Base-by-base conservation (phyloP, 2,113 vertebrate species). In the Ceuthmochares aereus region DNA sequence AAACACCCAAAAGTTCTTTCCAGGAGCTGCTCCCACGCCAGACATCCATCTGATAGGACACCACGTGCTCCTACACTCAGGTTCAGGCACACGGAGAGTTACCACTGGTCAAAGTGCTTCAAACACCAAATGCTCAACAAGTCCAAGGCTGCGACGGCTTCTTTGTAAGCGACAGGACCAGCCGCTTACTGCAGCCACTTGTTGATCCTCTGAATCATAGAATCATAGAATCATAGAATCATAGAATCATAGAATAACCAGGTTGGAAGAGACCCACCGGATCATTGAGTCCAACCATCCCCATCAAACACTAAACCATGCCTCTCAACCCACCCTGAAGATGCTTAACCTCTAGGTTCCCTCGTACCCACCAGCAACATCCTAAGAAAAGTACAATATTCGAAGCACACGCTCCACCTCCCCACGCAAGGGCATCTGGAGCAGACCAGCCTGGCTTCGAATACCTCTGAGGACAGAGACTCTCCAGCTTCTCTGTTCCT, bases 61-160 rank as follows among this genome's bases (percentile, higher is more conserved):
- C 51, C 62, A 34, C 1, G 0, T 8, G 37, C 54, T 42, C 14
- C 25, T 4, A 32, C 84, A 60, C 12, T 23, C 63, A 22, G 25
- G 8, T 42, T 17, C 84, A 83, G 56, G 45, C 62, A 60, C 15
- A 59, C 1, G 0, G 8, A 8, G 45, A 0, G 0, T 16, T 12
- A 32, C 47, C 9, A 1, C 51, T 13, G 14, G n/a, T 30, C 37
- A 73, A 66, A 76, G 56, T 3, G 9, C 22, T 27, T 25, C 66
- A 32, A 79, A 54, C 8, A 16, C 11, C 18, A 6, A 62, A 43
- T 1, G 5, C 14, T 11, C 32, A 9, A 17, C 27, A 25, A 66
- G 15, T 25, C 20, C 2, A 0, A 42, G 1, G 10, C 73, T 55
- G 12, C 1, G 3, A 37, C 36, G 60, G 59, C 18, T 47, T 43